These are phyloP conservation scores for Drosophila eugracilis DNA, from an alignment of 1,140 invertebrate species.

Conservation along the genomic window DNA sequence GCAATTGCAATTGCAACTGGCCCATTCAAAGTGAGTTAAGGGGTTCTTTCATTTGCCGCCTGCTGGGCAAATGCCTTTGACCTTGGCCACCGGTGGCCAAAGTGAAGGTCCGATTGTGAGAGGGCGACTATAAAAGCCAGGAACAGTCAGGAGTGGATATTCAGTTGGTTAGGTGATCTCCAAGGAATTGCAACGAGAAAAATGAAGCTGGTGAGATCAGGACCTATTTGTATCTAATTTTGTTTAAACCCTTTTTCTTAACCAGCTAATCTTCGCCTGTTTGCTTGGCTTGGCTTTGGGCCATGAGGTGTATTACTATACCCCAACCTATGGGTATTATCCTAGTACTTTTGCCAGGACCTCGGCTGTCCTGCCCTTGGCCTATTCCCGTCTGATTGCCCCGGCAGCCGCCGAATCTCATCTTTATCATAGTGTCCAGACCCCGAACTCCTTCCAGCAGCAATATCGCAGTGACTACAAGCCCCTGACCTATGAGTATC, in stretches of 20 bases:
- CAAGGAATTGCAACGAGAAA: constrained; percentile 25
- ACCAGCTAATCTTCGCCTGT: constrained; percentile 57
- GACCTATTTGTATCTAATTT: not conserved
- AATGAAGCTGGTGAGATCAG: constrained; percentile 70
- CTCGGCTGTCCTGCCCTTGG: constrained; percentile 51
- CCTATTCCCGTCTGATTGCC: constrained; percentile 64
- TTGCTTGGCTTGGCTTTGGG: constrained; percentile 53
- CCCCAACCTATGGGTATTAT: constrained; percentile 54
- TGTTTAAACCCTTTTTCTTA: not conserved
- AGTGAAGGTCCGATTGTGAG: constrained; percentile 11
- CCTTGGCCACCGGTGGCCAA: constrained; percentile 51
- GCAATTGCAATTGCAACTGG: constrained; percentile 54
- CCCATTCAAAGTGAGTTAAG: constrained; percentile 66
- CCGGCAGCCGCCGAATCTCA: constrained; percentile 58
- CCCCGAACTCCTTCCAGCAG: constrained; percentile 75
- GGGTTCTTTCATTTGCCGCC: constrained; percentile 62
- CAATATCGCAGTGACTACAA: constrained; percentile 79
- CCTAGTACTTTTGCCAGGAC: constrained; percentile 31
- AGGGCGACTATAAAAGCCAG: constrained; percentile 59
- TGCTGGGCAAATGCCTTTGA: constrained; percentile 58
- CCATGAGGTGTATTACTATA: constrained; percentile 63
- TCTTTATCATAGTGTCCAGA: constrained; percentile 74
- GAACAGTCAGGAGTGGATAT: not conserved
- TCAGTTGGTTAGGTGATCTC: constrained; percentile 43
- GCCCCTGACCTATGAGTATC: constrained; percentile 74